Evolutionary conservation across 1,140 invertebrate species (phyloP), one percentile per base, ranked within the genome.

Genomic region (Thrips palmi): DNA sequence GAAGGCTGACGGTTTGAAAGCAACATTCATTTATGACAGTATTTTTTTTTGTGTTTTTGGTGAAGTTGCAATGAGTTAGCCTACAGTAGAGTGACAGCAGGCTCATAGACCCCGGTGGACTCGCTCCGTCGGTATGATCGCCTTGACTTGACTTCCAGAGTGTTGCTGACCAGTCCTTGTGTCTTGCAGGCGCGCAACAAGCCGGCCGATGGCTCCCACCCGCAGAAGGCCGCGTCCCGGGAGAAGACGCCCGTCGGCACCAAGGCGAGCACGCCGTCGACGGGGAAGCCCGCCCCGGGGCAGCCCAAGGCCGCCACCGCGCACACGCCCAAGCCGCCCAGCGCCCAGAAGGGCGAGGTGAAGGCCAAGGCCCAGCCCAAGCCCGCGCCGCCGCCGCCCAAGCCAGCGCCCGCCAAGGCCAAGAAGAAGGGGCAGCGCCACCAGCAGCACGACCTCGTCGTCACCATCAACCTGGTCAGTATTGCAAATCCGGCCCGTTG

Each of bases 391-490:
- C 37, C 41, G 40, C 48, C 64, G 11, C 38, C 47, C 14, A 41
- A 38, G 40, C 46, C 63, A 36, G 65, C 65, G 23, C 56, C 57
- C 33, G 57, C 56, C 22, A 80, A 80, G 56, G 72, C 71, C 48
- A 66, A 67, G 49, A 77, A 78, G 55, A 82, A 82, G 54, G 77
- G 77, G 18, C 74, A 80, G 46, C 70, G 77, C 47, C 70, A 80
- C 46, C 77, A 82, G 49, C 77, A 80, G 49, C 76, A 83, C 46
- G 79, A 85, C 50, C 67, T 83, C 21, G 72, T 76, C 42, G 79
- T 84, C 40, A 83, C 73, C 39, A 83, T 85, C 44, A 74, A 83
- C 55, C 54, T 85, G 65, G 79, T 84, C 49, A 76, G 74, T 59
- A 40, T 27, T 14, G 23, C 14, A 28, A 38, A 24, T 2, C 36